Evolutionary conservation across 2,113 vertebrate species (phyloP).

Genomic region (Guaruba guarouba): DNA sequence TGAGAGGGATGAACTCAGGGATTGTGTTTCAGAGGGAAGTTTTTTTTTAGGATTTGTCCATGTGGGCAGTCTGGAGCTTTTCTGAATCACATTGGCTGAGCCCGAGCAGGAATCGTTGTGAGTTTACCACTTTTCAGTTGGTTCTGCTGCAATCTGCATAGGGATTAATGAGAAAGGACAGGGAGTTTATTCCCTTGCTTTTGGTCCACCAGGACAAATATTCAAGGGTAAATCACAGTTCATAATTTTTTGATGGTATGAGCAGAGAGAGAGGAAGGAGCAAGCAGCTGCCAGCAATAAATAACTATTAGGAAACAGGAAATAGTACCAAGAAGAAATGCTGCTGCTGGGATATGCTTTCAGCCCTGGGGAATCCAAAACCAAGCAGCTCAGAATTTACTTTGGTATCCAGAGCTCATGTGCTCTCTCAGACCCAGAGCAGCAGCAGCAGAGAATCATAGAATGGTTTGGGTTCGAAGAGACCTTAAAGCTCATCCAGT

Average conservation of each 20-base stretch:
- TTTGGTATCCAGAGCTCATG: neutral
- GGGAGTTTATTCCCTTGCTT: neutral
- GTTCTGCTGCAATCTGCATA: neutral
- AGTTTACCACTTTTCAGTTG: conserved; percentile 41
- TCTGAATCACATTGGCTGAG: conserved; percentile 4
- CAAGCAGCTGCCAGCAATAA: conserved; percentile 39
- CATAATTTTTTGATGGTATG: neutral
- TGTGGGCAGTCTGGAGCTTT: conserved; percentile 28
- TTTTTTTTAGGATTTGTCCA: conserved; percentile 52
- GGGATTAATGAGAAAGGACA: neutral
- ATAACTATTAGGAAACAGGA: conserved; percentile 47
- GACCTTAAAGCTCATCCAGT: neutral
- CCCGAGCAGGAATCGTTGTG: neutral
- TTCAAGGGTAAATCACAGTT: neutral
- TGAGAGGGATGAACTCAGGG: neutral
- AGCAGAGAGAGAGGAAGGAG: neutral
- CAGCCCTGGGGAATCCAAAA: neutral
- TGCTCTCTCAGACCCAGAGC: neutral
- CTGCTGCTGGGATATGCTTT: neutral
- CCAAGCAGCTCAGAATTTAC: neutral
- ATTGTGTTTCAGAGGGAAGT: conserved; percentile 55
- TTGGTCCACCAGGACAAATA: neutral
- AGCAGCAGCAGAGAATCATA: neutral
- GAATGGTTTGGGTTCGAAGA: neutral
- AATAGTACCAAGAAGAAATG: conserved; percentile 20